Conservation (phyloP, 2,113 vertebrate genomes). For the Burhinus bistriatus region DNA sequence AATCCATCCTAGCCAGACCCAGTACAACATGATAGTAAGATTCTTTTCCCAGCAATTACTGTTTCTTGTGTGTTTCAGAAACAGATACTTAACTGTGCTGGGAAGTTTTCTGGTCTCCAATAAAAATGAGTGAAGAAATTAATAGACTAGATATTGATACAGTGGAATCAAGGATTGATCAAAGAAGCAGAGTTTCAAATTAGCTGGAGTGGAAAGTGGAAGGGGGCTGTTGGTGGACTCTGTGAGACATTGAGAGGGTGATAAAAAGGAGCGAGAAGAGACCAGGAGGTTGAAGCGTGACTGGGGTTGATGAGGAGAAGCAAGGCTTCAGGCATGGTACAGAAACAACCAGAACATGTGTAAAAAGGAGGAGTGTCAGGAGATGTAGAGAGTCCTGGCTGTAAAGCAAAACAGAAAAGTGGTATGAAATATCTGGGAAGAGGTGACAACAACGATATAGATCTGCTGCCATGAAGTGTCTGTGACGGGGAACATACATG, state of each 20-base stretch:
- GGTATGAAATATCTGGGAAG: background rate
- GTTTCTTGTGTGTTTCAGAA: background rate
- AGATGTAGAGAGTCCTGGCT: background rate
- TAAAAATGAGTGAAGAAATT: background rate
- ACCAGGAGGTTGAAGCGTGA: background rate
- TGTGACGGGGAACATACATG: background rate
- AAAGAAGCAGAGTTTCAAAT: background rate
- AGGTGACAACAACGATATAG: background rate
- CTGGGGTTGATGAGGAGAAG: background rate
- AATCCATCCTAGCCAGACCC: background rate
- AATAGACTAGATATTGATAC: background rate
- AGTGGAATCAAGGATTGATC: background rate
- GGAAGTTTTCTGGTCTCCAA: background rate
- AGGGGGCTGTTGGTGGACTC: background rate
- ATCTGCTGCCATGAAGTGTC: background rate
- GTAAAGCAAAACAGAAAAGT: background rate
- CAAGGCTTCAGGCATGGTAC: background rate
- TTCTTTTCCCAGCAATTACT: background rate
- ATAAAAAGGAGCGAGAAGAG: background rate
- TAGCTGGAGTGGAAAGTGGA: background rate
- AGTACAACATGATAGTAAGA: background rate
- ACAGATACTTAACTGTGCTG: background rate
- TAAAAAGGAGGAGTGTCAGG: background rate
- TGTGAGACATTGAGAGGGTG: fast-evolving
- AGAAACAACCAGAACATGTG: background rate